Base-by-base conservation (phyloP, 1,140 invertebrate species). In the Polyergus mexicanus region DNA sequence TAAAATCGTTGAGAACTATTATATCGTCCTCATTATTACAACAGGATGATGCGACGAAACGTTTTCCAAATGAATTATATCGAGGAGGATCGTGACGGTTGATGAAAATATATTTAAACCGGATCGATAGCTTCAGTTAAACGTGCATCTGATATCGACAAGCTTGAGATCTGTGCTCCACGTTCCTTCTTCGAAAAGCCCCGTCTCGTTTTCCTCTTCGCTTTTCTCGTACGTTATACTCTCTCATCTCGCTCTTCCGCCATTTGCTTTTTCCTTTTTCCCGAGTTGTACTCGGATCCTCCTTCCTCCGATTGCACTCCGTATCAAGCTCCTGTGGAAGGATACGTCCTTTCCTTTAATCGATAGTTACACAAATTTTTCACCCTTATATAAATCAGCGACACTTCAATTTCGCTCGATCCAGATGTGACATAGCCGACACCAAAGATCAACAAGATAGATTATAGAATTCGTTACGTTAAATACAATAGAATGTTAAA, bases 11-110 rank as follows among this genome's bases (percentile, higher is more conserved):
- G 38, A 51, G 5, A 51, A 32, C 47, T 44, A 22, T n/a, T n/a
- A n/a, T n/a, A n/a, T 35, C 38, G 41, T 10, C 11, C 88, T 89
- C 87, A 78, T 89, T 86, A 91, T 83, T 89, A 91, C 74, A 80
- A 88, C 76, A 56, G 65, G 19, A 25, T 58, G 80, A 86, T 62
- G 80, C 62, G 60, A 74, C 35, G 47, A 4, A 56, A 35, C 72
- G 71, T 85, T 81, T 85, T 86, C 60, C 80, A 76, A 90, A 91
- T 90, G 90, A 90, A 91, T 91, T 91, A 91, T 51, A 51, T 90
- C 89, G 86, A 91, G 86, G 84, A 88, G 84, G 60, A 60, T 58
- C 47, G 60, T 54, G 76, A 25, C 35, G 38, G 72, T 77, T 86
- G 89, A 90, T 74, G 71, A 58, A 80, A 83, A 89, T 87, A 89